phyloP scores from a whole-genome alignment of 2,113 vertebrate species.

The Chloroceryle aenea region DNA sequence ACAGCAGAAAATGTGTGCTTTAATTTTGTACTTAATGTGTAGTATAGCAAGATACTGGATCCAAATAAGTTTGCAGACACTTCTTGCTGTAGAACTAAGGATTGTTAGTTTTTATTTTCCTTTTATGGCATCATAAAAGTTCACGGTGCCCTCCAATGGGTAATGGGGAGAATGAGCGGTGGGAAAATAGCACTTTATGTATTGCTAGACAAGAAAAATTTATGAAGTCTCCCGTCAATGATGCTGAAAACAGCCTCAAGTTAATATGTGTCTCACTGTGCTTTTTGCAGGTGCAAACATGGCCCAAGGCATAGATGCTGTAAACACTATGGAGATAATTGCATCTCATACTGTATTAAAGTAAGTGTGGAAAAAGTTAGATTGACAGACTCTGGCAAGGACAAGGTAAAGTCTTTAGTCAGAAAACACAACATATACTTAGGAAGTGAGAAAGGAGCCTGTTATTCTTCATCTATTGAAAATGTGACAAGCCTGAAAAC shows the following conservation, averaged over 20 bases:
- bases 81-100: conserved; percentile 7
- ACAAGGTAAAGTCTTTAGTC: neutral
- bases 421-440: neutral
- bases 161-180: conserved; percentile 10
- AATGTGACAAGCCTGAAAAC: conserved; percentile 36
- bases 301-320: conserved; percentile 98
- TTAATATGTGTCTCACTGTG: conserved; percentile 48
- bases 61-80: neutral
- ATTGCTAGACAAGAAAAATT: conserved; percentile 22
- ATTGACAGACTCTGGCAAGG: neutral
- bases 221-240: conserved; percentile 10
- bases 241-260: neutral
- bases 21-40: neutral
- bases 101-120: conserved; percentile 51
- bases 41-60: neutral
- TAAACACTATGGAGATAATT: conserved; percentile 97
- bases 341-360: conserved; percentile 97
- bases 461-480: conserved; percentile 15
- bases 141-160: neutral
- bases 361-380: conserved; percentile 78
- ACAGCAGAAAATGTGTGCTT: neutral
- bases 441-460: conserved; percentile 16
- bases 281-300: conserved; percentile 88
- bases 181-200: conserved; percentile 11
- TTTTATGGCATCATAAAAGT: conserved; percentile 51